phyloP scores from a whole-genome alignment of 2,113 vertebrate species.

The Clarias batrachus region DNA sequence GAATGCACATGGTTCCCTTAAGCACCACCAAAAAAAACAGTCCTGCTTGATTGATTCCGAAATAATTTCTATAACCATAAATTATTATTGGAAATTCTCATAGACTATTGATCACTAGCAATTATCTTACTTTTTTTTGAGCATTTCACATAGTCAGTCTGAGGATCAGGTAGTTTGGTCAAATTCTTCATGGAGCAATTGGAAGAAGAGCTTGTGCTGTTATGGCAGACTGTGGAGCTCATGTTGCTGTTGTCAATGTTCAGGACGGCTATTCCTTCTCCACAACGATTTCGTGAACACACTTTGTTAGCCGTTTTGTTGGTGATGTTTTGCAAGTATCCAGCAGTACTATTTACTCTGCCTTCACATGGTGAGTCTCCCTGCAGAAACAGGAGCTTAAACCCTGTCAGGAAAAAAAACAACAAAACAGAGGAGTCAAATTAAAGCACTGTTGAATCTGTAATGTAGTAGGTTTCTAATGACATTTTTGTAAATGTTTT shows the following conservation, averaged over 20 bases:
- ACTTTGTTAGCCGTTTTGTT: conserved; percentile 8
- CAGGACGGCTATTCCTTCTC: accelerated
- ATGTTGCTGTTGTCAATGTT: neutral
- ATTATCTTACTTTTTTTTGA: neutral
- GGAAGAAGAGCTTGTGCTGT: neutral
- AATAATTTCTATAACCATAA: neutral
- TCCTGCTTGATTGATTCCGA: neutral
- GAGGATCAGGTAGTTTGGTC: neutral
- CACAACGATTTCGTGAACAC: conserved; percentile 59
- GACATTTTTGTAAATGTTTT: neutral
- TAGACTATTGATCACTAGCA: neutral
- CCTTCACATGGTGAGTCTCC: conserved; percentile 56
- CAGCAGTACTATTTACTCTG: neutral
- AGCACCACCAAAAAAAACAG: neutral
- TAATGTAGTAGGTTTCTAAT: neutral
- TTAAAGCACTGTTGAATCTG: neutral
- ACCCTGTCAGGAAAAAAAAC: conserved; percentile 47
- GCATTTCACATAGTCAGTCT: neutral
- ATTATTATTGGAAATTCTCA: no score
- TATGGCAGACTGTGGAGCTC: neutral
- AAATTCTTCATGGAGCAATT: neutral
- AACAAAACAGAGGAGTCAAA: neutral
- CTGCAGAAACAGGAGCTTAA: conserved; percentile 43
- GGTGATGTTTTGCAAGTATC: neutral
- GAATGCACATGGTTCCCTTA: neutral